These are phyloP conservation scores for Rotaria magnacalcarata DNA, from an alignment of 2,888 invertebrate species.

Conservation along the genomic window DNA sequence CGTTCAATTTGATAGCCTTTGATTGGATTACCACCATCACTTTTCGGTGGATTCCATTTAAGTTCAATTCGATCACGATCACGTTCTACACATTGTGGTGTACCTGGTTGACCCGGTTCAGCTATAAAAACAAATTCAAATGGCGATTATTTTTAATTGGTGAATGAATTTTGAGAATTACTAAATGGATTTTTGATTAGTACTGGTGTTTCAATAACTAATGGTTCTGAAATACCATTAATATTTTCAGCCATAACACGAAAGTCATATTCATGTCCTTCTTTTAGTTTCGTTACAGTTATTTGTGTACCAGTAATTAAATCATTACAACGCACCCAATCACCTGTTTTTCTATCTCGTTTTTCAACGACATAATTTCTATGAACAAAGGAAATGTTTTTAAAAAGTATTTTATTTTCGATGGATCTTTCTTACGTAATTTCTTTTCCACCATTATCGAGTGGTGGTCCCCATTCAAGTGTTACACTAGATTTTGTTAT, in stretches of 20 bases:
- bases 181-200: slow-evolving; percentile 92
- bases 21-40: slow-evolving; percentile 83
- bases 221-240: slow-evolving; percentile 89
- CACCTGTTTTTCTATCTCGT: slow-evolving; percentile 81
- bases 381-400: neutral
- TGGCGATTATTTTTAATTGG: slow-evolving; percentile 47
- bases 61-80: slow-evolving; percentile 86
- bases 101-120: slow-evolving; percentile 86
- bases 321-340: slow-evolving; percentile 67
- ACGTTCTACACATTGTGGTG: slow-evolving; percentile 84
- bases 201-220: slow-evolving; percentile 79
- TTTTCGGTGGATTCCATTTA: slow-evolving; percentile 80
- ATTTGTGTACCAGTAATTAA: slow-evolving; percentile 50
- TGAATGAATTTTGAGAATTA: slow-evolving; percentile 51
- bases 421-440: slow-evolving; percentile 52
- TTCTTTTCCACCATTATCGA: slow-evolving; percentile 67
- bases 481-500: slow-evolving; percentile 51
- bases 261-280: slow-evolving; percentile 93
- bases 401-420: neutral
- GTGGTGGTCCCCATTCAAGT: slow-evolving; percentile 56
- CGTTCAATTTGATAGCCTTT: slow-evolving; percentile 68
- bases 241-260: slow-evolving; percentile 92
- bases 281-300: slow-evolving; percentile 73
- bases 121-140: slow-evolving; percentile 63
- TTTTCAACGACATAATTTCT: slow-evolving; percentile 80